phyloP scores from a whole-genome alignment of 2,888 invertebrate genomes.

The Clivina fossor region DNA sequence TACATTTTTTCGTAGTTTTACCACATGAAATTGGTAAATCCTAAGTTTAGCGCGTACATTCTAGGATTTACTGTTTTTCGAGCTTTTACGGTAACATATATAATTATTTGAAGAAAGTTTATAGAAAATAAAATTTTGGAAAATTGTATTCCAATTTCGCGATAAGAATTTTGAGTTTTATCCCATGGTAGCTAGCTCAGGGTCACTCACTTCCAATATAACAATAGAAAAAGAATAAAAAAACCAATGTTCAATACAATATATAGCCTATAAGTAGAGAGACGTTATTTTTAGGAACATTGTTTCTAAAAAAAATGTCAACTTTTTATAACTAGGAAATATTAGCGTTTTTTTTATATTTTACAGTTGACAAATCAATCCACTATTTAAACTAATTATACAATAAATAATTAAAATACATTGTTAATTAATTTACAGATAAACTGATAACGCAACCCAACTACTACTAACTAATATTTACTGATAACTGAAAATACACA shows the following conservation, averaged over 20 bases:
- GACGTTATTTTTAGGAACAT: not conserved
- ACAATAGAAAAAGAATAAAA: too few species aligned
- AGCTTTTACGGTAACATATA: too few species aligned
- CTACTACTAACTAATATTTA: slow-evolving; percentile 36
- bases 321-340: slow-evolving; percentile 34
- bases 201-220: slow-evolving; percentile 54
- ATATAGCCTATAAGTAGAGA: slow-evolving; percentile 35
- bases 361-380: slow-evolving; percentile 29
- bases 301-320: not conserved
- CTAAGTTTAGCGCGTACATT: too few species aligned
- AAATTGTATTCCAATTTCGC: too few species aligned
- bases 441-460: too few species aligned
- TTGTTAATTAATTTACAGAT: slow-evolving; percentile 37
- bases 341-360: slow-evolving; percentile 34
- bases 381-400: slow-evolving; percentile 29
- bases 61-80: too few species aligned
- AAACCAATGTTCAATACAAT: slow-evolving; percentile 44
- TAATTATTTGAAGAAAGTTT: too few species aligned
- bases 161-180: slow-evolving; percentile 18
- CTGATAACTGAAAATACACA: slow-evolving; percentile 38
- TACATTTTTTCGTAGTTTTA: too few species aligned
- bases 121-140: too few species aligned
- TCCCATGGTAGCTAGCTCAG: slow-evolving; percentile 55
- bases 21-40: too few species aligned
- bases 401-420: slow-evolving; percentile 24